A percentile compares a stretch with the other conserved stretches of the same genome.
phyloP scores from a whole-genome alignment of 1,140 invertebrate genomes.

The Eriocheir sinensis region DNA sequence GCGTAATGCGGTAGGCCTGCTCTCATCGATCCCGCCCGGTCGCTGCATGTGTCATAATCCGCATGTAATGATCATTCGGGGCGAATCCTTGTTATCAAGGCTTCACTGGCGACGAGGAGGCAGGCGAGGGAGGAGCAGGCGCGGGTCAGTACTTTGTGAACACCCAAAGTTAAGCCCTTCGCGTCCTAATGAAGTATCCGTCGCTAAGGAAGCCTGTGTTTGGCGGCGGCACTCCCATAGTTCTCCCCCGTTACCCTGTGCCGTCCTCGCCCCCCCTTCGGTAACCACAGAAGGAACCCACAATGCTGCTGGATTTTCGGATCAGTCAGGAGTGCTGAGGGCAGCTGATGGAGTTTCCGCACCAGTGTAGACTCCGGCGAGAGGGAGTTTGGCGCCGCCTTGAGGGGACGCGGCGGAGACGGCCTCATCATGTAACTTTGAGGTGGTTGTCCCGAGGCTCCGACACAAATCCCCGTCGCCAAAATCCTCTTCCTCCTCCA shows the following conservation, averaged over 20 bases:
- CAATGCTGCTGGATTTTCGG: conserved; percentile 3
- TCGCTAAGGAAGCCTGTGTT: not conserved
- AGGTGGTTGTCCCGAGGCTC: not conserved
- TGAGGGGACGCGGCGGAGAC: not conserved
- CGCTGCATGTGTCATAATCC: conserved; percentile 39
- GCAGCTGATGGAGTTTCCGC: not conserved
- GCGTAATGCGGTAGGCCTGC: conserved; percentile 35
- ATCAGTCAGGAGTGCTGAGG: not conserved
- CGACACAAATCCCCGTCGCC: not conserved
- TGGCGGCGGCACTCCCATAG: not conserved
- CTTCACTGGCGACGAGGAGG: not conserved
- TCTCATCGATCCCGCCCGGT: conserved; percentile 26
- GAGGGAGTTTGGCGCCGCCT: not conserved
- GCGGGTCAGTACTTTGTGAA: too few species aligned
- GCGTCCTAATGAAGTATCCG: too few species aligned
- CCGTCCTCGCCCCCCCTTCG: not conserved
- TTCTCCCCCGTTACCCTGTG: not conserved
- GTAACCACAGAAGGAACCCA: not conserved
- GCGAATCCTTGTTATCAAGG: conserved; percentile 4
- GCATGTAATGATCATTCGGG: conserved; percentile 34
- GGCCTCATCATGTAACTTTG: not conserved
- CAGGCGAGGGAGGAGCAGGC: not conserved
- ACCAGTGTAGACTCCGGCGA: not conserved
- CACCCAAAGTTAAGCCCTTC: too few species aligned
- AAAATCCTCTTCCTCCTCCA: not conserved